Evolutionary conservation across 2,888 invertebrate genomes (phyloP).

Genomic region (Neoaliturus tenellus): DNA sequence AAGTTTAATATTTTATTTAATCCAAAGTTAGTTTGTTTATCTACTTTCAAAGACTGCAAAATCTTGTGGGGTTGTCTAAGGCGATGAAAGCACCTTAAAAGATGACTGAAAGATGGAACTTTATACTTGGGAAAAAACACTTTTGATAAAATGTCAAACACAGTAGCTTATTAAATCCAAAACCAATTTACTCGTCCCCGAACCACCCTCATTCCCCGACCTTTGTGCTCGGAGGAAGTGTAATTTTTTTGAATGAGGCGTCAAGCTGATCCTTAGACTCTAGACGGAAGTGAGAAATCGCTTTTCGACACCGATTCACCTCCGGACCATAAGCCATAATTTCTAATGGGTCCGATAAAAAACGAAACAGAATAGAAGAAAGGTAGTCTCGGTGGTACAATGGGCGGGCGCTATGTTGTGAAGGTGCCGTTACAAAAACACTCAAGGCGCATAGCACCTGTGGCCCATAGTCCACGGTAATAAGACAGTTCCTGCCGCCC

Average conservation of each 20-base stretch:
- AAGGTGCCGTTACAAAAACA: conserved; percentile 46
- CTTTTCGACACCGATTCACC: conserved; percentile 34
- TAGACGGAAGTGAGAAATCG: conserved; percentile 46
- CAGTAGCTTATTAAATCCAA: neutral
- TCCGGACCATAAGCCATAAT: conserved; percentile 32
- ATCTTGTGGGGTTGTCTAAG: too few relatives aligned
- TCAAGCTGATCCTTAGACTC: conserved; percentile 19
- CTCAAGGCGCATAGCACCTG: conserved; percentile 34
- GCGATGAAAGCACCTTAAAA: too few relatives aligned
- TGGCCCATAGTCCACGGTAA: conserved; percentile 39
- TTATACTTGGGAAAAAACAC: too few relatives aligned
- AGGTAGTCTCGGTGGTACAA: neutral
- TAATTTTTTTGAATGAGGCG: conserved; percentile 16
- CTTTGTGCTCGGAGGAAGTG: neutral
- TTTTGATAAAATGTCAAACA: too few relatives aligned
- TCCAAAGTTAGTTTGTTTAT: too few relatives aligned
- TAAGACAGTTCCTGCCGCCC: conserved; percentile 13
- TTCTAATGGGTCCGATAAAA: conserved; percentile 11
- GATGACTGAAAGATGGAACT: too few relatives aligned
- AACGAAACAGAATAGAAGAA: conserved; percentile 35
- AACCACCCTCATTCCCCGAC: neutral
- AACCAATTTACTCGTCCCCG: too few relatives aligned
- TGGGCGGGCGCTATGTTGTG: neutral
- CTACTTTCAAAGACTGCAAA: too few relatives aligned
- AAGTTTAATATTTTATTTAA: too few relatives aligned